Base-by-base conservation (phyloP, 1,140 invertebrate species). In the Bilobella aurantiaca region DNA sequence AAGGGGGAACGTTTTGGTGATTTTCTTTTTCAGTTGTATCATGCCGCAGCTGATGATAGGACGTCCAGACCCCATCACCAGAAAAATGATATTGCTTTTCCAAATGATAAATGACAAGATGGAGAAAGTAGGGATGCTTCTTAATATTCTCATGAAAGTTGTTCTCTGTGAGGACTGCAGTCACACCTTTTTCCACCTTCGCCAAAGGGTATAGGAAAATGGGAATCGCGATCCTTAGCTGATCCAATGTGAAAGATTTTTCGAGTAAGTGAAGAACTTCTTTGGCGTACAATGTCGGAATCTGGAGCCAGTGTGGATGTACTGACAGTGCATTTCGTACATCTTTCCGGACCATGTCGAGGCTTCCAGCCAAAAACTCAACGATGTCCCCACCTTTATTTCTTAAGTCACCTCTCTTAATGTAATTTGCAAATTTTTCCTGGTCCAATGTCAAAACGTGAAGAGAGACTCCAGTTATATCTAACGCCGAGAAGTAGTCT, bases 281-380 rank as follows among this genome's bases (percentile, higher is more conserved):
- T 58, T 80, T 77, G 0, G 82, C 75, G 14, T 80, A 77, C n/a
- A 77, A 63, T 0, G 82, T 66, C 0, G 82, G 77, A n/a, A 79
- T 77, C 61, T 83, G 79, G 23, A 81, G 78, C 80, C 81, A 83
- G 69, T 81, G 82, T 5, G 81, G 81, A 74, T 84, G 82, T 12
- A 76, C 74, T 23, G 73, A 77, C 18, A 84, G 66, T 30, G 77
- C 59, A 42, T 75, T 72, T 12, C 79, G 68, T 28, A 82, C 68
- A 1, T 69, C 62, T n/a, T 73, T 73, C 49, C 74, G 70, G 2
- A 70, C 63, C 31, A 74, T 69, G 28, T 68, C 42, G 0, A 79
- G 60, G n/a, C 73, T 63, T 31, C 77, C 73, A 29, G 73, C 31
- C 49, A 78, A 62, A 42, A 73, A 76, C 23, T 79, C 73, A 0